Conservation (phyloP, 1,140 invertebrate species). For the Cydia strobilella region DNA sequence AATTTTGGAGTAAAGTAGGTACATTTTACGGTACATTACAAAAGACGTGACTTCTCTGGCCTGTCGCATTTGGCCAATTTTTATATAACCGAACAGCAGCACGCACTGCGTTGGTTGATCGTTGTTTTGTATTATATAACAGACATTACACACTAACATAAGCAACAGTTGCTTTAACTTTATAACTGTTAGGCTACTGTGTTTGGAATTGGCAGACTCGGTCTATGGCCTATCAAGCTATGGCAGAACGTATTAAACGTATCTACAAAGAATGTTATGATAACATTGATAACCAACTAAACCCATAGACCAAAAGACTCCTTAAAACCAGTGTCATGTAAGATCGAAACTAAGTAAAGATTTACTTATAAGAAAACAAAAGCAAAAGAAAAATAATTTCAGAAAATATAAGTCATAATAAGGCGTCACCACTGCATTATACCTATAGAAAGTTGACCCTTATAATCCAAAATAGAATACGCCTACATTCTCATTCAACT, state of each 20-base stretch:
- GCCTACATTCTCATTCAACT: conserved; percentile 14
- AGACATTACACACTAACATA: neutral
- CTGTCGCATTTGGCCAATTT: neutral
- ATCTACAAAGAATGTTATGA: too few species aligned
- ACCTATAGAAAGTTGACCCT: conserved; percentile 21
- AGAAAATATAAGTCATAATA: too few species aligned
- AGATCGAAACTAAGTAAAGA: too few species aligned
- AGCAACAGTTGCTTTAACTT: neutral
- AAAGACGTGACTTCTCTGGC: neutral
- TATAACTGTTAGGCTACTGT: too few species aligned
- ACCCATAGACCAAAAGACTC: too few species aligned
- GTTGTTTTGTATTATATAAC: conserved; percentile 6
- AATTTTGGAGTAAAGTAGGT: too few species aligned
- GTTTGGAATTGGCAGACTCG: too few species aligned
- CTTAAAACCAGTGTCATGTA: too few species aligned
- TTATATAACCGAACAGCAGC: neutral
- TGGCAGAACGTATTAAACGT: too few species aligned
- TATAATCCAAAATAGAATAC: neutral
- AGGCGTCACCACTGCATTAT: neutral
- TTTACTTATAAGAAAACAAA: too few species aligned
- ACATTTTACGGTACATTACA: neutral
- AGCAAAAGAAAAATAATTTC: too few species aligned
- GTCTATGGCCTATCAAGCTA: neutral
- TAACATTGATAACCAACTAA: too few species aligned
- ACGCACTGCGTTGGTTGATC: neutral